phyloP scores from a whole-genome alignment of 2,113 vertebrate species.

The Pluvianellus socialis region DNA sequence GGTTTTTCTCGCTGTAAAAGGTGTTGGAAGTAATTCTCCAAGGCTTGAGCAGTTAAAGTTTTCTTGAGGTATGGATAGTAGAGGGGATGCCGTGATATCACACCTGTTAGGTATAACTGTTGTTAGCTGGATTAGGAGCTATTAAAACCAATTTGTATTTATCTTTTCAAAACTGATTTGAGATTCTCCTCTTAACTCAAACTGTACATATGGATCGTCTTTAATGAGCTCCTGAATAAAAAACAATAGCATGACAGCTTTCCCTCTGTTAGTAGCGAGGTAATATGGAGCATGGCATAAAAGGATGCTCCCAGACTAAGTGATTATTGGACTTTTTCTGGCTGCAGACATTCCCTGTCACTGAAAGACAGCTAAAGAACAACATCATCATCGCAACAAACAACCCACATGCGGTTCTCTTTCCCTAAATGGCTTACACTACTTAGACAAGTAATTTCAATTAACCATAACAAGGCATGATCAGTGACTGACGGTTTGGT shows the following conservation, averaged over 20 bases:
- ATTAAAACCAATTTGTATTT: not conserved
- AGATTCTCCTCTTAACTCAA: not conserved
- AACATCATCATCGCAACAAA: not conserved
- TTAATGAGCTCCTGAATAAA: conserved; percentile 17
- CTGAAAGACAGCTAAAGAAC: not conserved
- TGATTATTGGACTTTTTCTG: not conserved
- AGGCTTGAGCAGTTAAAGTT: conserved; percentile 78
- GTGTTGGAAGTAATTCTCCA: conserved; percentile 83
- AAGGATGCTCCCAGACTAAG: not conserved
- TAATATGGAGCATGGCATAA: not conserved
- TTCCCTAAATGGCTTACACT: not conserved
- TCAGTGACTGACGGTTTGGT: not conserved
- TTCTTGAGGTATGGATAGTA: conserved; percentile 88
- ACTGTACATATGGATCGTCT: not conserved
- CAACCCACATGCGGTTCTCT: not conserved
- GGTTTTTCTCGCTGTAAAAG: conserved; percentile 72
- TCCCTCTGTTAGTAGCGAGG: not conserved
- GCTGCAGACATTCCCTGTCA: not conserved
- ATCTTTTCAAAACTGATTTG: not conserved
- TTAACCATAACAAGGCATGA: not conserved
- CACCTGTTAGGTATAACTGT: conserved; percentile 68
- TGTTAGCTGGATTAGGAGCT: not conserved
- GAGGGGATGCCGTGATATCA: conserved; percentile 82
- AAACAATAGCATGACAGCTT: not conserved
- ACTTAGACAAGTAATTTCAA: not conserved